Base-by-base conservation (phyloP, 1,140 invertebrate species). In the Cepaea nemoralis region DNA sequence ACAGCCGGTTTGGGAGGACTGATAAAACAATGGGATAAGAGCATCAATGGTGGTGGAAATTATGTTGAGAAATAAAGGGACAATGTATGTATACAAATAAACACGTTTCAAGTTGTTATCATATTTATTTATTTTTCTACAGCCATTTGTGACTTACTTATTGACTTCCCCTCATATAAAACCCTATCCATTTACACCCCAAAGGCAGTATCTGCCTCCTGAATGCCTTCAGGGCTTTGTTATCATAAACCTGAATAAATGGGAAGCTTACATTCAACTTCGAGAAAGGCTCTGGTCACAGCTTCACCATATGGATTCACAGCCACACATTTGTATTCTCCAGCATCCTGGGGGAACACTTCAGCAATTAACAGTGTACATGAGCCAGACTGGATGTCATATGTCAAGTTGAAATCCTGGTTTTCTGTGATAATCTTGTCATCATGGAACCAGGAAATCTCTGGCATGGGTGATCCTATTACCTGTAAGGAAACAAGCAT, bases 281-380 rank as follows among this genome's bases (percentile, higher is more conserved):
- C 50, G 95, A 96, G 87, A 66, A 74, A 86, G 94, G 95, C 3
- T 81, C 84, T 87, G 1, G 97, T 98, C 0, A 94, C 93, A 90
- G 98, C 97, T 87, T 97, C 96, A 78, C 97, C 98, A 83, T 96
- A 93, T 82, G 94, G 92, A 90, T 98, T 99, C 5, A 95, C 96
- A 40, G 97, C 97, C 91, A 96, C 96, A 87, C 97, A 97, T 40
- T 95, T 97, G 86, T 98, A 97, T 81, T 98, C 94, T 48, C 98
- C 99, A 91, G 97, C 95, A 91, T 99, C 99, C 92, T 99, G 97
- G 71, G 96, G 96, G 84, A 98, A 95, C 14, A 91, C 90, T 75
- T 91, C 90, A 27, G 88, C 88, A 80, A 91, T 90, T 33, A 90
- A 80, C 59, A 91, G 80, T 35, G 87, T 88, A 71, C 89, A 89